Evolutionary conservation across 2,797 vertebrate genomes (phyloP).

Genomic region (Enoplosus armatus): DNA sequence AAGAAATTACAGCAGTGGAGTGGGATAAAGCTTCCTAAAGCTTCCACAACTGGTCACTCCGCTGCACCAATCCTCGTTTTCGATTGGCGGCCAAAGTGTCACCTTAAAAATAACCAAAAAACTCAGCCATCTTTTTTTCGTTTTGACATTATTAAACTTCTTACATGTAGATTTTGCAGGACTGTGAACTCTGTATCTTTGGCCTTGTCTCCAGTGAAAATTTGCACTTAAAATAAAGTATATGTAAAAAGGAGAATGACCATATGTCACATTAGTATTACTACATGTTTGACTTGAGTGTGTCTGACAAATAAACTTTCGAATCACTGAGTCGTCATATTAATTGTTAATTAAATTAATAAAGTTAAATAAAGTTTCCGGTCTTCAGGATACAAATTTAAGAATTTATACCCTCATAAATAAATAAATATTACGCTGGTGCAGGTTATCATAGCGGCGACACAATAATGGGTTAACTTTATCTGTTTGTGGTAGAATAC

Average conservation of each 20-base stretch:
- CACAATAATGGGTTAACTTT: not conserved
- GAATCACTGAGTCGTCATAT: not conserved
- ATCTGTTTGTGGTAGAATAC: not conserved
- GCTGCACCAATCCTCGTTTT: slow-evolving; percentile 58
- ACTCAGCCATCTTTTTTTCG: not conserved
- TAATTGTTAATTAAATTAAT: not conserved
- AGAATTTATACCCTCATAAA: too few relatives aligned
- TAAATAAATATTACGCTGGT: too few relatives aligned
- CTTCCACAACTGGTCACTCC: slow-evolving; percentile 53
- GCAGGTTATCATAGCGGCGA: not conserved
- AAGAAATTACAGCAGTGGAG: slow-evolving; percentile 82
- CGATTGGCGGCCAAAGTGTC: slow-evolving; percentile 62
- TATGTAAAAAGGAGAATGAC: too few relatives aligned
- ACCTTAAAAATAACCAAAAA: slow-evolving; percentile 30
- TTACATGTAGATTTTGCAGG: not conserved
- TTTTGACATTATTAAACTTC: not conserved
- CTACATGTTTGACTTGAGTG: not conserved
- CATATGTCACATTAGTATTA: too few relatives aligned
- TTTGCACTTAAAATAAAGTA: too few relatives aligned
- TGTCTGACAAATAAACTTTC: not conserved
- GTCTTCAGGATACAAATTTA: too few relatives aligned
- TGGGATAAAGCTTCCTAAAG: slow-evolving; percentile 77
- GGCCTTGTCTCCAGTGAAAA: too few relatives aligned
- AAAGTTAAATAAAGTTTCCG: too few relatives aligned
- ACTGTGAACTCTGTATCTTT: not conserved